Evolutionary conservation across 2,888 invertebrate genomes (phyloP).

Genomic region (Trissolcus japonicus): DNA sequence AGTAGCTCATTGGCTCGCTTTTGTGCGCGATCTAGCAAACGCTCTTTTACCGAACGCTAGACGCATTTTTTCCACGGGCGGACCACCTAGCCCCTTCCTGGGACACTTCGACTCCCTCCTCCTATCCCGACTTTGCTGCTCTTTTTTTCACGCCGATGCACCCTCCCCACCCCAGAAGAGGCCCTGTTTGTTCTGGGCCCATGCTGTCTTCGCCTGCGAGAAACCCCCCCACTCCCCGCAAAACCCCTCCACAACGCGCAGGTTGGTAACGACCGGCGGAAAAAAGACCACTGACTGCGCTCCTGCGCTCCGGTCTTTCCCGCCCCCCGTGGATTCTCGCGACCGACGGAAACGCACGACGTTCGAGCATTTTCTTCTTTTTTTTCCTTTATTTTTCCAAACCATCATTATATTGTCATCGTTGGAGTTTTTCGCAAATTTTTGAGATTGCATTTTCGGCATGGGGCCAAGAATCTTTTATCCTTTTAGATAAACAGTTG

Average conservation of each 20-base stretch:
- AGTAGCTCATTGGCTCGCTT: constrained; percentile 10
- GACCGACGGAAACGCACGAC: constrained; percentile 21
- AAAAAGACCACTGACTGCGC: constrained; percentile 53
- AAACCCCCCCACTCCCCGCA: constrained; percentile 9
- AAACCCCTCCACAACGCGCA: constrained; percentile 22
- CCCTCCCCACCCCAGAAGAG: constrained; percentile 29
- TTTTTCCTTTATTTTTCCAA: not conserved
- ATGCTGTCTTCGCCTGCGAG: constrained; percentile 44
- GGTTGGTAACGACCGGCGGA: constrained; percentile 30
- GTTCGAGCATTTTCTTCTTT: not conserved
- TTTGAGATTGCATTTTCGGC: too few relatives aligned
- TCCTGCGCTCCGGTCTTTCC: constrained; percentile 41
- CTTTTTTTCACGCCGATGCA: constrained; percentile 21
- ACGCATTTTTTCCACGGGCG: constrained; percentile 33
- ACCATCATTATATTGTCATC: not conserved
- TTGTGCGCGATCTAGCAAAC: constrained; percentile 1
- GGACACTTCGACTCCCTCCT: constrained; percentile 4
- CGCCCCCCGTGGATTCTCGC: constrained; percentile 43
- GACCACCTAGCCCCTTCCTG: constrained; percentile 18
- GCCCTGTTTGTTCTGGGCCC: constrained; percentile 47
- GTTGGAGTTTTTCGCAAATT: not conserved
- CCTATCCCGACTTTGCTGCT: constrained; percentile 4
- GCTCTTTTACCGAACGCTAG: constrained; percentile 12
- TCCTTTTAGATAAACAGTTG: too few relatives aligned
- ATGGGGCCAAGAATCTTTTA: too few relatives aligned